A percentile compares a stretch with the other conserved stretches of the same genome.
phyloP scores from a whole-genome alignment of 2,113 vertebrate species.

The Canis aureus region DNA sequence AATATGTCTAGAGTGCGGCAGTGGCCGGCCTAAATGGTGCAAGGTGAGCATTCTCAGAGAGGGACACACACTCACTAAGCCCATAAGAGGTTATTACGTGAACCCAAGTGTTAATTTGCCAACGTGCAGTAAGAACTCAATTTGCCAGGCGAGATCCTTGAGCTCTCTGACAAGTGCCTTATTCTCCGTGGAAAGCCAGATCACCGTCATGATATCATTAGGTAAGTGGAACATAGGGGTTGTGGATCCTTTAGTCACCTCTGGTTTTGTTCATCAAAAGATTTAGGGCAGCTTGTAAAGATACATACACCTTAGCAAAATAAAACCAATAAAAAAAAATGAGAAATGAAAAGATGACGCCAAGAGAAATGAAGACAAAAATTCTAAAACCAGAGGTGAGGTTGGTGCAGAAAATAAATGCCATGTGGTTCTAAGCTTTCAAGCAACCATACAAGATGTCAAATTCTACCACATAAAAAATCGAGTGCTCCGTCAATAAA shows the following conservation, averaged over 20 bases:
- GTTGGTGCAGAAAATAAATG: not conserved
- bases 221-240: not conserved
- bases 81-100: not conserved
- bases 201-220: not conserved
- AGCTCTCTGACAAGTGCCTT: not conserved
- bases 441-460: not conserved
- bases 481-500: not conserved
- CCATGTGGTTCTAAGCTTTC: not conserved
- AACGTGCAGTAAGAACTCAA: not conserved
- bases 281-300: not conserved
- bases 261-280: not conserved
- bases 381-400: not conserved
- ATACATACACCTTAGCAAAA: not conserved
- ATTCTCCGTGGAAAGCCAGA: not conserved
- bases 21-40: not conserved
- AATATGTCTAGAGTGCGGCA: not conserved
- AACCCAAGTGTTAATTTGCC: not conserved
- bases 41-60: not conserved
- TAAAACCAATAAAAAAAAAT: not conserved
- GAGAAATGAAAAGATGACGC: not conserved
- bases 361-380: conserved; percentile 37
- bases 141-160: not conserved
- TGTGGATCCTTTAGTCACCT: not conserved
- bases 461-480: not conserved
- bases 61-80: not conserved